Evolutionary conservation across 1,140 invertebrate genomes (phyloP), one percentile per base, ranked within the genome.

Genomic region (Cydia pomonella): DNA sequence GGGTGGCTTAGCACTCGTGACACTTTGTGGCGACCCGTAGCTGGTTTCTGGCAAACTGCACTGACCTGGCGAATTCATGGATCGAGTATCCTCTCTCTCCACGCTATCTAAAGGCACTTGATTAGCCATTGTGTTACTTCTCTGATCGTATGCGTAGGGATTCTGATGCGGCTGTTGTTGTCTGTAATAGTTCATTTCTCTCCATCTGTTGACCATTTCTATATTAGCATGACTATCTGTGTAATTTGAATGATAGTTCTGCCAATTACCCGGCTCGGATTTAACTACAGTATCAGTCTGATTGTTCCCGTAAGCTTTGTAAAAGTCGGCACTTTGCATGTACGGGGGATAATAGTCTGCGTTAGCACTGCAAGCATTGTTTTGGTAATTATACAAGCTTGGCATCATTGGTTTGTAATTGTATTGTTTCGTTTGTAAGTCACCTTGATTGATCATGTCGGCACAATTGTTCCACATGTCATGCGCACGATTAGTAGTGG

Each of bases 401-500:
- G 77, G 73, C 44, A 76, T 75, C 33, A 73, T 73, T 18, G 84
- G 77, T 78, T 84, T 85, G 71, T 83, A 80, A 69, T 75, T 76
- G 72, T 81, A 81, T 72, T 83, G 81, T 74, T 85, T 85, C 7
- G 79, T 16, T 79, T 86, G 82, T 76, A 74, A 79, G 16, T 73
- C 82, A 89, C 79, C 86, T 82, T 83, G 84, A 76, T 72, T 75
- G 79, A 85, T 87, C 63, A 82, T 76, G 62, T 89, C 83, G 38
- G 75, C 80, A 89, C 81, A 76, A 79, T 85, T 87, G 74, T 87
- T 87, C 88, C 90, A 92, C 85, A 89, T 88, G 79, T 87, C 88
- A 89, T 85, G 87, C 3, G 82, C 81, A 86, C 87, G 84, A 78
- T 89, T 90, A 47, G 82, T 83, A 23, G 87, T 80, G 47, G 88